These are phyloP conservation scores for Heliconius ismenius DNA, from an alignment of 2,888 invertebrate species.

Conservation along the genomic window DNA sequence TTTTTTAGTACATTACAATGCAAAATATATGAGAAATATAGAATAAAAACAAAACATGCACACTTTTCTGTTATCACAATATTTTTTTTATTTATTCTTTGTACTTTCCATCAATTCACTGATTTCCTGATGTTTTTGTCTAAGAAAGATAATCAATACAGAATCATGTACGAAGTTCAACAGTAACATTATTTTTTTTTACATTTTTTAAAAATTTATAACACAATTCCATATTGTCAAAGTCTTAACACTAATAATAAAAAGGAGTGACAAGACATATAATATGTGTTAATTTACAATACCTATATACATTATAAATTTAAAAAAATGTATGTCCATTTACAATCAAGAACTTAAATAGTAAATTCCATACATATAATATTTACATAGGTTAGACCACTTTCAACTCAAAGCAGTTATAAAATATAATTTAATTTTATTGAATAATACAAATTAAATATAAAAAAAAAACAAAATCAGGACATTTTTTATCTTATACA, in stretches of 20 bases:
- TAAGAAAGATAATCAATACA: constrained; percentile 41
- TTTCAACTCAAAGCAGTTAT: constrained; percentile 8
- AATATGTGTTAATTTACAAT: constrained; percentile 36
- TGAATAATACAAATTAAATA: constrained; percentile 17
- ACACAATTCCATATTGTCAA: constrained; percentile 74
- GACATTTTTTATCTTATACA: constrained; percentile 48
- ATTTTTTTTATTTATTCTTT: constrained; percentile 50
- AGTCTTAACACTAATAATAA: constrained; percentile 48
- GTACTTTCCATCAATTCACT: constrained; percentile 62
- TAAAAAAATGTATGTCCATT: constrained; percentile 21
- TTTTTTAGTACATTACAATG: constrained; percentile 29
- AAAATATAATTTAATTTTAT: constrained; percentile 35
- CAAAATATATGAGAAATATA: constrained; percentile 25
- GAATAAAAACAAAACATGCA: constrained; percentile 43
- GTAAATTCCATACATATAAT: constrained; percentile 26
- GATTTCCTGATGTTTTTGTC: constrained; percentile 45
- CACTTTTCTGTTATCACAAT: constrained; percentile 53
- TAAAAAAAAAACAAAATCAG: constrained; percentile 23
- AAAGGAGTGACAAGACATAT: constrained; percentile 43
- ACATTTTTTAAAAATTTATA: constrained; percentile 63
- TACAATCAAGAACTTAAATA: constrained; percentile 27
- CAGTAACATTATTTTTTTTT: constrained; percentile 60
- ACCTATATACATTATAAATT: constrained; percentile 33
- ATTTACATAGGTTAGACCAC: constrained; percentile 38
- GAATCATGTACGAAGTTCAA: constrained; percentile 44